Conservation (phyloP, 2,113 vertebrate genomes). For the Oncorhynchus masou region DNA sequence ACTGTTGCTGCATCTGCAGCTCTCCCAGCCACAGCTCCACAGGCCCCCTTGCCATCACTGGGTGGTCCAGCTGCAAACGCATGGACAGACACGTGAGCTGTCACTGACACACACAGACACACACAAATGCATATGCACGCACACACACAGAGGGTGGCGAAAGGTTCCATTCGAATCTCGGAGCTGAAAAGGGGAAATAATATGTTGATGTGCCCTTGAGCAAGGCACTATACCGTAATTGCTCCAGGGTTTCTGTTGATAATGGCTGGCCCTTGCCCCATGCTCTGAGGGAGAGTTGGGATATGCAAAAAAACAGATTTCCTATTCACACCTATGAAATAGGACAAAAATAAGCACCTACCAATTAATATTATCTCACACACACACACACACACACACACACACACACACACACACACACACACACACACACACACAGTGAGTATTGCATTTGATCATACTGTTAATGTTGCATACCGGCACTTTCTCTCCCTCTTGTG, state of each 20-base stretch:
- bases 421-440: not conserved
- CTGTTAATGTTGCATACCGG: conserved; percentile 59
- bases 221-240: too few species aligned
- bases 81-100: conserved; percentile 4
- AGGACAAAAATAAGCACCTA: not conserved
- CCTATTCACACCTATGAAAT: too few species aligned
- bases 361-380: not conserved
- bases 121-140: not conserved
- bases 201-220: too few species aligned
- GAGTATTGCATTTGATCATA: not conserved
- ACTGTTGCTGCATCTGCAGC: conserved; percentile 76
- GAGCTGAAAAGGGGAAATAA: too few species aligned
- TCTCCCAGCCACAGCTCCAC: conserved; percentile 83
- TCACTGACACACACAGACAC: conserved; percentile 1
- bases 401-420: too few species aligned
- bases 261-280: too few species aligned
- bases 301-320: too few species aligned
- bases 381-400: not conserved
- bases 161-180: too few species aligned
- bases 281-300: too few species aligned
- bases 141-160: not conserved
- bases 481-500: conserved; percentile 87
- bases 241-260: too few species aligned
- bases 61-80: conserved; percentile 72
- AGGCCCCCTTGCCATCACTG: conserved; percentile 81